These are phyloP conservation scores for Melanotaenia trifasciata DNA, from an alignment of 2,797 vertebrate species.

Conservation along the genomic window DNA sequence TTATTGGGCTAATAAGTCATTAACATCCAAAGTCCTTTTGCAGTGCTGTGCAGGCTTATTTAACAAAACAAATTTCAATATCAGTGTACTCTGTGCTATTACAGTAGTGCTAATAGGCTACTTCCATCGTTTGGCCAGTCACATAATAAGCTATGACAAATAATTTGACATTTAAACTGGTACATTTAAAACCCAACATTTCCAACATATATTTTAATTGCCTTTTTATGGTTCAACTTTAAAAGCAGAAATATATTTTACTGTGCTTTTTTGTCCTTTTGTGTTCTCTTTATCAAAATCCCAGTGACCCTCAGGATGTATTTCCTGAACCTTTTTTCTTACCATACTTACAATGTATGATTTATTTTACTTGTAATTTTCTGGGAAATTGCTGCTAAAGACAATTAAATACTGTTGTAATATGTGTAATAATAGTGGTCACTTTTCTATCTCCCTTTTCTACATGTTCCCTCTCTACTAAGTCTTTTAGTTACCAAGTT, in stretches of 20 bases:
- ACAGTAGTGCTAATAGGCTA: not conserved
- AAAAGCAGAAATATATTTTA: not conserved
- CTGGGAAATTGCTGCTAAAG: not conserved
- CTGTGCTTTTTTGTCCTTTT: not conserved
- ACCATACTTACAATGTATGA: not conserved
- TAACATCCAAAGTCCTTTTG: not conserved
- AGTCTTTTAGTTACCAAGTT: no score
- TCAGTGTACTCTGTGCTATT: not conserved
- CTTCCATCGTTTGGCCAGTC: not conserved
- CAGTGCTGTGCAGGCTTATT: not conserved
- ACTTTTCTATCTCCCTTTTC: not conserved
- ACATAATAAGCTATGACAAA: not conserved
- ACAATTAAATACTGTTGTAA: not conserved
- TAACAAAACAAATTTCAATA: not conserved
- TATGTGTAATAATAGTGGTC: not conserved
- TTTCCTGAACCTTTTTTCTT: not conserved
- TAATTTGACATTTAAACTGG: not conserved
- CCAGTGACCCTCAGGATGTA: not conserved
- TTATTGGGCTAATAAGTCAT: not conserved
- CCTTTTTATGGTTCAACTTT: not conserved
- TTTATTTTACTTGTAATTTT: not conserved
- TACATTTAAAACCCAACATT: not conserved
- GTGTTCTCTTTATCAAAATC: not conserved
- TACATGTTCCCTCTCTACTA: not conserved
- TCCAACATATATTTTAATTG: not conserved